A percentile compares a stretch with the other conserved stretches of the same genome.
Evolutionary conservation across 2,113 vertebrate species (phyloP).

Genomic region (Campylomormyrus tamandua): DNA sequence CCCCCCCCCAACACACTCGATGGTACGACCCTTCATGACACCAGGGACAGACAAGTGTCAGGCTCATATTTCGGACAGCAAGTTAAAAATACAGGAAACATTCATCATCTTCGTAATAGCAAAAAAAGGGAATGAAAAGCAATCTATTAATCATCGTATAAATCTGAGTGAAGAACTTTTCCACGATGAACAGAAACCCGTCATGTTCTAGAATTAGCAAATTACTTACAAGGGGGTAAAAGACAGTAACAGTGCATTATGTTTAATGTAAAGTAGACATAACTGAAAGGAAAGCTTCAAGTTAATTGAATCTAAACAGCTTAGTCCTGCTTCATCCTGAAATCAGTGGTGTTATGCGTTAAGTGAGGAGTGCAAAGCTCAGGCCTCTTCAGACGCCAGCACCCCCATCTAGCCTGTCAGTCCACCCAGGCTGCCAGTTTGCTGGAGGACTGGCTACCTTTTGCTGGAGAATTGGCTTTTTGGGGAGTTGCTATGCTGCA

Average conservation of each 20-base stretch:
- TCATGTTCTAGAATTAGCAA: neutral
- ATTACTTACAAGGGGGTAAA: neutral
- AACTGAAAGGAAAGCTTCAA: neutral
- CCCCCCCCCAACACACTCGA: neutral
- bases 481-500: neutral
- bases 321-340: neutral
- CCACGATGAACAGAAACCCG: neutral
- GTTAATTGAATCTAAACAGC: neutral
- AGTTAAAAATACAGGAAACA: conserved; percentile 58
- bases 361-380: conserved; percentile 7
- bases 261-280: neutral
- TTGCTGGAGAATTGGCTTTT: neutral
- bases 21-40: conserved; percentile 17
- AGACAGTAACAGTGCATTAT: neutral
- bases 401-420: conserved; percentile 32
- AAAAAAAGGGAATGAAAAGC: neutral
- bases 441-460: too few relatives aligned
- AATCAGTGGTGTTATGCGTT: neutral
- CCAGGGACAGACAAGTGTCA: conserved; percentile 22
- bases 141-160: neutral
- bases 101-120: conserved; percentile 42
- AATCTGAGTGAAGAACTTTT: neutral
- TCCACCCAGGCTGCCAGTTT: neutral
- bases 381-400: conserved; percentile 21
- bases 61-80: conserved; percentile 50